Evolutionary conservation across 2,888 invertebrate genomes (phyloP).

Genomic region (Acleris holmiana): DNA sequence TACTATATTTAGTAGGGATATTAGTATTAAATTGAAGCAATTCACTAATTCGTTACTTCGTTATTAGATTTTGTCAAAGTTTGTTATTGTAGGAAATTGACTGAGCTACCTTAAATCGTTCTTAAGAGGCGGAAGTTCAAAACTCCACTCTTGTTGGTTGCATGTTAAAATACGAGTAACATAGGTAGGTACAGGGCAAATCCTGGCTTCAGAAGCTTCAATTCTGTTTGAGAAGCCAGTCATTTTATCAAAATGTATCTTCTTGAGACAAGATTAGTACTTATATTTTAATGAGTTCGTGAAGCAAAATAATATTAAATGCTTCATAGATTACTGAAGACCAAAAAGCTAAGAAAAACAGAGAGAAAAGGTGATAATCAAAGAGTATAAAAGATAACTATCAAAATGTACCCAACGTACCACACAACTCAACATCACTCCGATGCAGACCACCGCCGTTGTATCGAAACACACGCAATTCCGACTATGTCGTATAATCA

Average conservation of each 20-base stretch:
- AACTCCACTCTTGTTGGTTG: too few relatives aligned
- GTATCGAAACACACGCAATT: slow-evolving; percentile 42
- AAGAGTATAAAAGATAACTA: slow-evolving; percentile 42
- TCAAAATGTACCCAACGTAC: slow-evolving; percentile 83
- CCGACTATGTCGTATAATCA: slow-evolving; percentile 45
- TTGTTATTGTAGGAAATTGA: too few relatives aligned
- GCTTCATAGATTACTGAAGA: slow-evolving; percentile 28
- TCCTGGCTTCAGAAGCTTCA: too few relatives aligned
- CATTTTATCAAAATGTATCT: not conserved
- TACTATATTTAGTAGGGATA: too few relatives aligned
- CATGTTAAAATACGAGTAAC: too few relatives aligned
- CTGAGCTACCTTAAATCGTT: too few relatives aligned
- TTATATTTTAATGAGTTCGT: slow-evolving; percentile 25
- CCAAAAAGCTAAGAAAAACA: slow-evolving; percentile 29
- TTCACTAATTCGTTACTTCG: too few relatives aligned
- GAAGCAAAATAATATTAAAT: slow-evolving; percentile 37
- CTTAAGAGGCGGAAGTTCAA: too few relatives aligned
- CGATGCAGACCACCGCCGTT: slow-evolving; percentile 44
- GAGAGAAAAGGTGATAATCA: slow-evolving; percentile 38
- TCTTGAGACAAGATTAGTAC: too few relatives aligned
- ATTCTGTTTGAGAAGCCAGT: not conserved
- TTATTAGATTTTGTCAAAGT: too few relatives aligned
- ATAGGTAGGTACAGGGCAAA: too few relatives aligned
- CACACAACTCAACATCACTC: slow-evolving; percentile 57
- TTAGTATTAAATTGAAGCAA: too few relatives aligned